Evolutionary conservation across 1,140 invertebrate genomes (phyloP).

Genomic region (Thaumatotibia leucotreta): DNA sequence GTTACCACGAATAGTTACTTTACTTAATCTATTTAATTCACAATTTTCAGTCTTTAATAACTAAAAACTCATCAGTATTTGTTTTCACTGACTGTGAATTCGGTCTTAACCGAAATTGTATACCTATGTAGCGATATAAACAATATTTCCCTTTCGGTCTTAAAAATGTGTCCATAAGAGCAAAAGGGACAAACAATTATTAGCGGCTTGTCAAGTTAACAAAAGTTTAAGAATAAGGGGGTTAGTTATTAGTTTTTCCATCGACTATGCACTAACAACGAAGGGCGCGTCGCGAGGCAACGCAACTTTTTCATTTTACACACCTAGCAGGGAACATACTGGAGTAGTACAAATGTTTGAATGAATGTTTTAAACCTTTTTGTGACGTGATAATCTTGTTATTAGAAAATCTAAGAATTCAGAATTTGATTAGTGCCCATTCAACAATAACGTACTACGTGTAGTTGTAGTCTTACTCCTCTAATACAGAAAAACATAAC

Average conservation of each 20-base stretch:
- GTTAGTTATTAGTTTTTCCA: slow-evolving; percentile 43
- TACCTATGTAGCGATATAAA: slow-evolving; percentile 54
- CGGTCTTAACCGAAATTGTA: slow-evolving; percentile 41
- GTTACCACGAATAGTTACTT: background rate
- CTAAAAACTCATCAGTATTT: slow-evolving; percentile 46
- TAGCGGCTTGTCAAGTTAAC: too few relatives aligned
- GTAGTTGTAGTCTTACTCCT: too few relatives aligned
- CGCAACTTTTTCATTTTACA: slow-evolving; percentile 29
- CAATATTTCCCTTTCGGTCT: too few relatives aligned
- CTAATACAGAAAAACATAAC: too few relatives aligned
- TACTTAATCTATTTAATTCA: background rate
- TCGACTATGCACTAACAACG: slow-evolving; percentile 18
- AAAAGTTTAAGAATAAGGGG: too few relatives aligned
- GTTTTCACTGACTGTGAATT: slow-evolving; percentile 25
- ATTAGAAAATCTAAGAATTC: background rate
- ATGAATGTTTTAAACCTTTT: slow-evolving; percentile 39
- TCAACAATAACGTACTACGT: too few relatives aligned
- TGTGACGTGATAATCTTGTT: slow-evolving; percentile 19
- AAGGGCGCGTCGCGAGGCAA: slow-evolving; percentile 48
- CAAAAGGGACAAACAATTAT: too few relatives aligned
- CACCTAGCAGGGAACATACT: slow-evolving; percentile 65
- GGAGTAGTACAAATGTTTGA: slow-evolving; percentile 72
- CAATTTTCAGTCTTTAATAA: background rate
- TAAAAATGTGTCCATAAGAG: too few relatives aligned
- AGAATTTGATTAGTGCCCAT: too few relatives aligned